Evolutionary conservation across 2,797 vertebrate species (phyloP).

Genomic region (Lindbergichthys nudifrons): DNA sequence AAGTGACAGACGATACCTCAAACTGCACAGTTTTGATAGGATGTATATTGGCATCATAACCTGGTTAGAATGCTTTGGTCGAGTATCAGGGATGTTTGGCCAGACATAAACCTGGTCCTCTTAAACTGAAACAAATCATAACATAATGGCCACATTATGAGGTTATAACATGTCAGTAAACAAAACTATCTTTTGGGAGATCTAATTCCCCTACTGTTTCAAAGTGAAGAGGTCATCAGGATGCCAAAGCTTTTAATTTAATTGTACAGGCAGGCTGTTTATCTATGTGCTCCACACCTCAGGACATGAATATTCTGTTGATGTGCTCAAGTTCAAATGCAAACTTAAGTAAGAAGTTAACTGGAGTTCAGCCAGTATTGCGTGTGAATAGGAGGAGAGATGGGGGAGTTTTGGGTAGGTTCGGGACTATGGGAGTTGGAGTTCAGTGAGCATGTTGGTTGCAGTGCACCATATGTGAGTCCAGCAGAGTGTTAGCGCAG

Average conservation of each 20-base stretch:
- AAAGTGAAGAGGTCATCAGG: background rate
- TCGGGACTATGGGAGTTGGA: conserved; percentile 36
- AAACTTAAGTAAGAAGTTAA: conserved; percentile 4
- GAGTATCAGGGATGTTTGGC: background rate
- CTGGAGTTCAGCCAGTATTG: conserved; percentile 9
- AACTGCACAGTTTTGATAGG: conserved; percentile 2
- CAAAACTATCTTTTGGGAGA: background rate
- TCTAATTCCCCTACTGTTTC: too few species aligned
- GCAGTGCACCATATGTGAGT: conserved; percentile 39
- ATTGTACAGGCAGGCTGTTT: background rate
- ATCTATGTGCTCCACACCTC: background rate
- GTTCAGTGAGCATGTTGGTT: conserved; percentile 35
- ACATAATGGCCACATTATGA: background rate
- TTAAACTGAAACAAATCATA: too few species aligned
- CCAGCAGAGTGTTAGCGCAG: conserved; percentile 36
- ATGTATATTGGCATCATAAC: background rate
- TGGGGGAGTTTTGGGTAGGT: background rate
- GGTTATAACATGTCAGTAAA: background rate
- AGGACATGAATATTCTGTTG: background rate
- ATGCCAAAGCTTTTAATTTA: background rate
- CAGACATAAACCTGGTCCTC: too few species aligned
- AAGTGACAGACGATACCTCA: background rate
- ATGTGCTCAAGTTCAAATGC: conserved; percentile 17
- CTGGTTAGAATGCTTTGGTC: background rate
- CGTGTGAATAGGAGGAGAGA: conserved; percentile 1